These are phyloP conservation scores for Andrena camellia DNA, from an alignment of 2,888 invertebrate species.

Conservation along the genomic window DNA sequence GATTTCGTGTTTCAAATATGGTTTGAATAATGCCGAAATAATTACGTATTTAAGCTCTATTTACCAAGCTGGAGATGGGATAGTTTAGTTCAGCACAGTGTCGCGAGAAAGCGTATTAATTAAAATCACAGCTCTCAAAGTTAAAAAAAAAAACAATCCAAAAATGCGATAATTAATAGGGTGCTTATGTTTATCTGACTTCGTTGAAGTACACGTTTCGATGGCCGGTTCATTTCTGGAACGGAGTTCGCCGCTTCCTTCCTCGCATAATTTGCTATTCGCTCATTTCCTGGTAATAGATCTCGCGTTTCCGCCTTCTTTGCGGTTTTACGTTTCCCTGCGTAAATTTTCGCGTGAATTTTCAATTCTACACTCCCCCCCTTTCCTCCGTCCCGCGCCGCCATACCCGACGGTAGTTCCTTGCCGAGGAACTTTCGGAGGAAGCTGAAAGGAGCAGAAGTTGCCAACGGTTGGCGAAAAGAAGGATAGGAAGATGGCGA, in stretches of 20 bases:
- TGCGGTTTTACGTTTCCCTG: slow-evolving; percentile 54
- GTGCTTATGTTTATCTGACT: neutral
- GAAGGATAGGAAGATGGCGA: slow-evolving; percentile 57
- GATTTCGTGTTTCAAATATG: neutral
- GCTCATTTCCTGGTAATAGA: slow-evolving; percentile 42
- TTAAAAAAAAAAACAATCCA: neutral
- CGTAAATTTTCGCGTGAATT: slow-evolving; percentile 66
- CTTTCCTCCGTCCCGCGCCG: neutral
- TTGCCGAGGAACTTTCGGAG: slow-evolving; percentile 64
- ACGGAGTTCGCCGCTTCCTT: neutral
- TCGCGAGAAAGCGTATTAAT: too few species aligned
- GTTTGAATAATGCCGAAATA: slow-evolving; percentile 11
- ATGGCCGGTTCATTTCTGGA: neutral
- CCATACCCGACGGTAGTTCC: slow-evolving; percentile 48
- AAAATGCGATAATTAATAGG: neutral
- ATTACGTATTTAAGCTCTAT: neutral
- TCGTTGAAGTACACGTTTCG: neutral
- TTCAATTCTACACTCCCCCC: slow-evolving; percentile 59
- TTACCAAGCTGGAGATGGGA: neutral
- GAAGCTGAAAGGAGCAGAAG: slow-evolving; percentile 71
- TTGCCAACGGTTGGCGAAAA: slow-evolving; percentile 66
- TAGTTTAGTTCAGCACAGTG: neutral
- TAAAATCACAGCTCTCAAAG: too few species aligned
- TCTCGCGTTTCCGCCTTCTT: slow-evolving; percentile 37
- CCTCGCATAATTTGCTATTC: slow-evolving; percentile 26